Base-by-base conservation (phyloP, 2,113 vertebrate genomes). In the Conger conger region DNA sequence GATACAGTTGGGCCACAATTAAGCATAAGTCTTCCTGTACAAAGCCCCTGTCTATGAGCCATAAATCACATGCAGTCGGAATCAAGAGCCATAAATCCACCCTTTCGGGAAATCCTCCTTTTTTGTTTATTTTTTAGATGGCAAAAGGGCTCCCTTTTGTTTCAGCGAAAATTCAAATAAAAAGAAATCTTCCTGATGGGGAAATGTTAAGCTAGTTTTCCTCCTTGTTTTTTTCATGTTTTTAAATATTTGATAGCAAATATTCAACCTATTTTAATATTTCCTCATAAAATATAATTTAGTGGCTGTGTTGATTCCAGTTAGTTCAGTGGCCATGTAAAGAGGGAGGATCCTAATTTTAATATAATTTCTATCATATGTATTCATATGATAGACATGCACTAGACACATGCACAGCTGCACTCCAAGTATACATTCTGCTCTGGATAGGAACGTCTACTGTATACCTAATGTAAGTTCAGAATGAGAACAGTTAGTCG, bases 1-100 rank as follows among this genome's bases (percentile, higher is more conserved):
- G 92, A 94, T 91, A 90, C 92, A 94, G 92, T 93, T 89, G 92
- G 93, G 87, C 94, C 91, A 89, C 91, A 92, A 91, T 92, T 92
- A 94, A 92, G 92, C 92, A 93, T 90, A 92, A 92, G 63, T 92
- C 93, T 93, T 95, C 93, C 93, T 93, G 93, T 93, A 93, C 93
- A 94, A 94, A 93, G 92, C 92, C 92, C 45, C 90, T 91, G 92
- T 90, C 93, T 93, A 92, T 93, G 90, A 92, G 89, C 91, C 90
- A 94, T 95, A 91, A 94, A 94, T 94, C 94, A 95, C 92, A 93
- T 93, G 92, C 91, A 88, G 88, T 80, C 86, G 82, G 92, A 91
- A 92, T 92, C 88, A 91, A 13, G 15, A 93, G 90, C 91, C 90
- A 90, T 92, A 93, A 93, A 94, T 92, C 92, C 91, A 89, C 91